Conservation (phyloP, 2,113 vertebrate species). For the Sander vitreus region DNA sequence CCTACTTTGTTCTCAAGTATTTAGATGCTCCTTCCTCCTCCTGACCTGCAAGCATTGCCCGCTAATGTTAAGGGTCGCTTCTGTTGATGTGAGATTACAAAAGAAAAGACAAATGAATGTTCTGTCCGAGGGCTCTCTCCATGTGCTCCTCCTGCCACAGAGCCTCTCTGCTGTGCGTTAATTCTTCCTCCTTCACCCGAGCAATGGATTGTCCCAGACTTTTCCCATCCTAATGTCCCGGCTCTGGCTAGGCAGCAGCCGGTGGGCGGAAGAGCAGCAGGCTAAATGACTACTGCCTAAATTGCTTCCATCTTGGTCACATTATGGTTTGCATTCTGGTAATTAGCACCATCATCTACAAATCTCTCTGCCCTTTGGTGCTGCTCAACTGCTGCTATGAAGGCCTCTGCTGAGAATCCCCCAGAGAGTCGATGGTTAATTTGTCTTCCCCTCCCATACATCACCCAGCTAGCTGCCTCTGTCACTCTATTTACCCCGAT, state of each 20-base stretch:
- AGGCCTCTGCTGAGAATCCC: constrained; percentile 75
- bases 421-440: constrained; percentile 78
- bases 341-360: constrained; percentile 93
- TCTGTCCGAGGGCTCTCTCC: constrained; percentile 35
- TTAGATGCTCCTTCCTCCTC: constrained; percentile 16
- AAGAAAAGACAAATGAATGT: constrained; percentile 32
- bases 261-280: constrained; percentile 89
- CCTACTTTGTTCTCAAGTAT: constrained; percentile 10
- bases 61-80: neutral
- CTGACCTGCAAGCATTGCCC: neutral
- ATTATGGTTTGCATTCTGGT: constrained; percentile 90
- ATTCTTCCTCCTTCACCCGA: constrained; percentile 44
- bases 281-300: constrained; percentile 90
- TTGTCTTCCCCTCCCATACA: constrained; percentile 81
- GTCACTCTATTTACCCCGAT: constrained; percentile 72
- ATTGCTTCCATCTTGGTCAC: constrained; percentile 93
- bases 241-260: constrained; percentile 76
- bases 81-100: constrained; percentile 9
- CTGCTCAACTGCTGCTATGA: constrained; percentile 81
- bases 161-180: constrained; percentile 24
- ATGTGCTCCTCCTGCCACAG: constrained; percentile 28
- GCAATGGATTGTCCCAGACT: constrained; percentile 69
- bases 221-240: constrained; percentile 72
- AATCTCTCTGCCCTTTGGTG: constrained; percentile 90
- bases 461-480: constrained; percentile 71